Evolutionary conservation across 2,797 vertebrate species (phyloP).

Genomic region (Phalanger gymnotis): DNA sequence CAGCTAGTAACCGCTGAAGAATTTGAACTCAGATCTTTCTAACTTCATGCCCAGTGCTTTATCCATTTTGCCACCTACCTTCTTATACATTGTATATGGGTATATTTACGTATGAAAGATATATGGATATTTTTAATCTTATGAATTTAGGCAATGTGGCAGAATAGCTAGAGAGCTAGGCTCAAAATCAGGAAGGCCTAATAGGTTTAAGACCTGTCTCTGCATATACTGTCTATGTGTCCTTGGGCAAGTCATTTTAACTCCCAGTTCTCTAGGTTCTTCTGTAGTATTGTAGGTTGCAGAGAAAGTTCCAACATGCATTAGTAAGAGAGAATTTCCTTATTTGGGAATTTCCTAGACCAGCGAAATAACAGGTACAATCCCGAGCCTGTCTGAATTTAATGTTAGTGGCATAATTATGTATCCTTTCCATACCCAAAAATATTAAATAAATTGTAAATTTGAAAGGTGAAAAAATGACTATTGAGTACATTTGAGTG

Average conservation of each 20-base stretch:
- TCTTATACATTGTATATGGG: not conserved
- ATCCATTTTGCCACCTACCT: not conserved
- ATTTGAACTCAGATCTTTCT: not conserved
- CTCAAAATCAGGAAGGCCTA: not conserved
- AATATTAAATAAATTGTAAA: constrained; percentile 20
- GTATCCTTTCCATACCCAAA: not conserved
- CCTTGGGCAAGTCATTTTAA: not conserved
- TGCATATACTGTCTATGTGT: not conserved
- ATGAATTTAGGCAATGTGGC: not conserved
- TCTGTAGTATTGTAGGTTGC: not conserved
- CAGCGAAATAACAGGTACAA: not conserved
- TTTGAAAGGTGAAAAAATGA: not conserved
- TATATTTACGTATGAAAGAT: too few species aligned
- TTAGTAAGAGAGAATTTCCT: not conserved
- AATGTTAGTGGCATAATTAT: constrained; percentile 13
- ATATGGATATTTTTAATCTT: not conserved
- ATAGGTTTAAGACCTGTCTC: not conserved
- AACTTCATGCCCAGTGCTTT: not conserved
- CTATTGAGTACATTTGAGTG: not conserved
- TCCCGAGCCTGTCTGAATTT: not conserved
- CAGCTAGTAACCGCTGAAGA: not conserved
- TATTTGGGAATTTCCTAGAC: not conserved
- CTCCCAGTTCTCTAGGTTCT: not conserved
- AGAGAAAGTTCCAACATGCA: not conserved
- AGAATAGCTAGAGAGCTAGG: not conserved